Evolutionary conservation across 92 coral and sea anemone species (phyloP).

Genomic region (Siderastrea siderea): DNA sequence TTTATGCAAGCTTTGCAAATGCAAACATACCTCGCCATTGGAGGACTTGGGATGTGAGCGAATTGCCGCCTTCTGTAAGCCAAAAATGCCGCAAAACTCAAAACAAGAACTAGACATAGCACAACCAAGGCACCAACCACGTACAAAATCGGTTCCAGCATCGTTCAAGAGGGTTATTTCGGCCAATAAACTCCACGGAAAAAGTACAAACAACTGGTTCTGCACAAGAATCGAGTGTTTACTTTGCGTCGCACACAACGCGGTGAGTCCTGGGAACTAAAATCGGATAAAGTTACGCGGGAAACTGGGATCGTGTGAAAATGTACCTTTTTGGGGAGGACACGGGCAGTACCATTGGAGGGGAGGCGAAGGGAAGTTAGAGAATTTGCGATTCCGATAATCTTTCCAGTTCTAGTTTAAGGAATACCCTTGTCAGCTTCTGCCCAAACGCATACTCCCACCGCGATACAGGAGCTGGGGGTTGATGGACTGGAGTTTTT

Average conservation of each 20-base stretch:
- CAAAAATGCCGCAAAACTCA: conserved; percentile 40
- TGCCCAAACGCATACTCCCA: no score
- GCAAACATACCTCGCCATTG: conserved; percentile 47
- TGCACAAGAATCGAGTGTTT: not conserved
- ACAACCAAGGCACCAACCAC: conserved; percentile 17
- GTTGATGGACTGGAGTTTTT: no score
- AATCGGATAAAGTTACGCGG: not conserved
- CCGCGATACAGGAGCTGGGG: no score
- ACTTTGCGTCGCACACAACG: not conserved
- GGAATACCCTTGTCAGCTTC: no score
- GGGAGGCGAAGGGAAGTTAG: no score
- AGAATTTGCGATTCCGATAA: no score
- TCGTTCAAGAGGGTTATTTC: not conserved
- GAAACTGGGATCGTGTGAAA: not conserved
- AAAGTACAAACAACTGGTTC: not conserved
- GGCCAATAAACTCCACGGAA: not conserved
- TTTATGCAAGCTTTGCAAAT: not conserved
- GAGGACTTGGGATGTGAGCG: conserved; percentile 75
- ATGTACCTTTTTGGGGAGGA: no score
- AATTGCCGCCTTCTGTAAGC: conserved; percentile 33
- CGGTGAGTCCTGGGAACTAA: not conserved
- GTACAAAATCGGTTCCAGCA: conserved; percentile 6
- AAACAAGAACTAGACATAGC: conserved; percentile 11
- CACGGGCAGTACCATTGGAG: no score
- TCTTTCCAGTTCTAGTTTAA: no score